These are phyloP conservation scores for Corythaeola cristata DNA, from an alignment of 2,113 vertebrate species.

Conservation along the genomic window DNA sequence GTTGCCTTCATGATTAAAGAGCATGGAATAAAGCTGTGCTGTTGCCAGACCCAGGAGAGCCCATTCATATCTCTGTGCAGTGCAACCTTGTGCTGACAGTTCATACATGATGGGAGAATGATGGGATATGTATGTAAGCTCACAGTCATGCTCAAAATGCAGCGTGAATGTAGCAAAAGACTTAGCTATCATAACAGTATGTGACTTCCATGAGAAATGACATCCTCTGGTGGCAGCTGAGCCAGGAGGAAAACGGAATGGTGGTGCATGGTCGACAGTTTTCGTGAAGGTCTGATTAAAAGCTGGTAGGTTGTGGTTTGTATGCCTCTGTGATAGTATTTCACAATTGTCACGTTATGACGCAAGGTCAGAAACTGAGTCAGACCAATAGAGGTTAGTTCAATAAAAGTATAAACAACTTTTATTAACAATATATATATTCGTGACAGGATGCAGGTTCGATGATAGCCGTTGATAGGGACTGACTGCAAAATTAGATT, in stretches of 20 bases:
- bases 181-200: neutral
- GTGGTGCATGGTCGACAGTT: neutral
- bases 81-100: neutral
- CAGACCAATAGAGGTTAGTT: too few relatives aligned
- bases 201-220: neutral
- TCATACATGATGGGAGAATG: accelerated
- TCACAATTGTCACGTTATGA: too few relatives aligned
- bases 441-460: too few relatives aligned
- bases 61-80: neutral
- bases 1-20: neutral
- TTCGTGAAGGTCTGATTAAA: neutral
- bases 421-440: too few relatives aligned
- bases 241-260: neutral
- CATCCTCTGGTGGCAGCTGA: neutral
- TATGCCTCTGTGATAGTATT: neutral
- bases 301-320: neutral
- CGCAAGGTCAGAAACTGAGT: too few relatives aligned
- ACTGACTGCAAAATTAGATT: too few relatives aligned
- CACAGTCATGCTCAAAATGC: neutral
- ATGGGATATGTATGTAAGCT: accelerated
- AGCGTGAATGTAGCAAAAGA: neutral
- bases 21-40: neutral
- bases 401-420: too few relatives aligned
- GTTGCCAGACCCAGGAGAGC: neutral
- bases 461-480: too few relatives aligned